Evolutionary conservation across 1,140 invertebrate species (phyloP).

Genomic region (Agrypnia vestita): DNA sequence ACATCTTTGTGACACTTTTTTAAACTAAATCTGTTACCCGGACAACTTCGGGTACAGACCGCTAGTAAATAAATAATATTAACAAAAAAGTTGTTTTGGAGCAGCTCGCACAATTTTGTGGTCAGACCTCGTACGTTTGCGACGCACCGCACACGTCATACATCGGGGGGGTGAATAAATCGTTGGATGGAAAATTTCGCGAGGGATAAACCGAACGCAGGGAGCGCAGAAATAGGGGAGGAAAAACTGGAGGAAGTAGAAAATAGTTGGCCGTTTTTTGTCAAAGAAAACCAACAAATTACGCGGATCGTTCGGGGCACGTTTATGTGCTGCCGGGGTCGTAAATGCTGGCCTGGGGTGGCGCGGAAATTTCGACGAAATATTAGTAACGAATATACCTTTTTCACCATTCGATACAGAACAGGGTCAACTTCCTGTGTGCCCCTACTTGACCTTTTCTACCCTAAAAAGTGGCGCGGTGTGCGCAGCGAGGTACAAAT

Average conservation of each 20-base stretch:
- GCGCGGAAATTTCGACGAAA: background rate
- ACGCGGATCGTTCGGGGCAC: slow-evolving; percentile 44
- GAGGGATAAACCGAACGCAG: slow-evolving; percentile 1
- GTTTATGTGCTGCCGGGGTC: background rate
- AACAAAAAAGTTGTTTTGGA: too few relatives aligned
- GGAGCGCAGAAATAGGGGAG: slow-evolving; percentile 40
- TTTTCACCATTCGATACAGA: background rate
- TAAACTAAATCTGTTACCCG: too few relatives aligned
- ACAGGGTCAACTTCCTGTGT: background rate
- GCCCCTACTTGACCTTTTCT: too few relatives aligned
- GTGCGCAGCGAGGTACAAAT: too few relatives aligned
- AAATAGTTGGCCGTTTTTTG: slow-evolving; percentile 60
- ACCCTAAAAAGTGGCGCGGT: too few relatives aligned
- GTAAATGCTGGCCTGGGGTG: background rate
- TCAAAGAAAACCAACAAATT: slow-evolving; percentile 60
- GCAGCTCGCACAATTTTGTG: background rate
- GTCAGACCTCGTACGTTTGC: background rate
- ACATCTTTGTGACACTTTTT: too few relatives aligned
- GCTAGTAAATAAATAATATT: too few relatives aligned
- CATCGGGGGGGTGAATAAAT: background rate
- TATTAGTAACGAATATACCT: background rate
- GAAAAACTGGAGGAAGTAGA: slow-evolving; percentile 36
- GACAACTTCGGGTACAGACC: too few relatives aligned
- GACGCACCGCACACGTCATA: background rate
- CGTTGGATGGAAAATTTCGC: background rate